Evolutionary conservation across 2,888 invertebrate genomes (phyloP).

Genomic region (Schrankia costaestrigalis): DNA sequence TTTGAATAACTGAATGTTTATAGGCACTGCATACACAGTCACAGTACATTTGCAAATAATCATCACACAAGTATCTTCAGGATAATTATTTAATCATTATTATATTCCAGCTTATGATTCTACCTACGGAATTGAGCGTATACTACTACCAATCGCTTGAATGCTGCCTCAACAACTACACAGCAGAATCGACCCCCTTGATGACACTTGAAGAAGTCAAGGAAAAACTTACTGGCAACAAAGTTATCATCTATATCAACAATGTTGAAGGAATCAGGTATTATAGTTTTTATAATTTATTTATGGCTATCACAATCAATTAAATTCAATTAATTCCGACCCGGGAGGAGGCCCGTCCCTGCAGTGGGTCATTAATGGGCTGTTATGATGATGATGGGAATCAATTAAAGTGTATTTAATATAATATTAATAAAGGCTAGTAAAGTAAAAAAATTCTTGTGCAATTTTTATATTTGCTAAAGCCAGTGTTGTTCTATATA

Average conservation of each 20-base stretch:
- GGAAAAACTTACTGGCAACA: conserved; percentile 61
- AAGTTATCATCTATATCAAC: conserved; percentile 64
- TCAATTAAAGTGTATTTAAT: no score
- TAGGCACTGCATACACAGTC: no score
- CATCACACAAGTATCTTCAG: background rate
- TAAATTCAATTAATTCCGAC: no score
- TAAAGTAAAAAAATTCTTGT: no score
- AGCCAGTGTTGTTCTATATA: no score
- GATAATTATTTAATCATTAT: background rate
- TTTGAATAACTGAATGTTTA: no score
- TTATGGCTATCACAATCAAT: background rate
- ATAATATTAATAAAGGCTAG: no score
- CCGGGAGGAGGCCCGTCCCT: no score
- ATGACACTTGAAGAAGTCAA: conserved; percentile 74
- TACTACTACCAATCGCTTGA: conserved; percentile 74
- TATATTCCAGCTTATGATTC: conserved; percentile 67
- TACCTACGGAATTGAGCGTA: conserved; percentile 75
- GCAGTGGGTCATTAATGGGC: no score
- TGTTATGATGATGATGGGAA: no score
- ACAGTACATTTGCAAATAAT: no score
- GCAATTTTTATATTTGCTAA: no score
- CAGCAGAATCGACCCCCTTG: conserved; percentile 55
- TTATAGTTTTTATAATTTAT: conserved; percentile 9
- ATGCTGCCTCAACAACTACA: conserved; percentile 75
- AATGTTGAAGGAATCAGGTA: conserved; percentile 63